A percentile compares a stretch with the other conserved stretches of the same genome.
phyloP scores from a whole-genome alignment of 2,113 vertebrate genomes.

The Dromaius novaehollandiae region DNA sequence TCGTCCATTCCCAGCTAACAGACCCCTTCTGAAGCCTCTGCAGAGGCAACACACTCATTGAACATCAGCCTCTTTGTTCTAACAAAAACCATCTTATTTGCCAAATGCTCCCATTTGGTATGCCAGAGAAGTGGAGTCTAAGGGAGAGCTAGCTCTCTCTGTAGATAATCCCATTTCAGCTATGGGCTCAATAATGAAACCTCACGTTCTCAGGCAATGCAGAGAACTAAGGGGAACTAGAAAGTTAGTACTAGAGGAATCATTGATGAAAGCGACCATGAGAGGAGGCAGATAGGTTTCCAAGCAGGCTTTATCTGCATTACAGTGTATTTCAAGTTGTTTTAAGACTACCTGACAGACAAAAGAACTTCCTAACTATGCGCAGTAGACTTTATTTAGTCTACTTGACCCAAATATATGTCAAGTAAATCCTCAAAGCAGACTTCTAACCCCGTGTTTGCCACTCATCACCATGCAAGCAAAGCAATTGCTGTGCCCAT shows the following conservation, averaged over 20 bases:
- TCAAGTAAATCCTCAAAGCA: neutral
- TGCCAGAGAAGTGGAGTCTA: neutral
- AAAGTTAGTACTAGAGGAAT: neutral
- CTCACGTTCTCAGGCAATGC: neutral
- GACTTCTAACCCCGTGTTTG: neutral
- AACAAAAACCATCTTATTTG: neutral
- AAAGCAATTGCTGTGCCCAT: rapidly evolving
- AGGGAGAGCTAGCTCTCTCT: neutral
- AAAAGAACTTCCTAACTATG: neutral
- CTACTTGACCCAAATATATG: neutral
- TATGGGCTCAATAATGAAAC: neutral
- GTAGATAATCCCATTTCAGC: neutral
- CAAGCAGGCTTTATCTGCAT: conserved; percentile 75
- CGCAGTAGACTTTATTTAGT: neutral
- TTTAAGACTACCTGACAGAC: conserved; percentile 74
- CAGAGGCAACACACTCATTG: neutral
- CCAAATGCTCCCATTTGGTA: neutral
- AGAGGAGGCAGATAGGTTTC: conserved; percentile 48
- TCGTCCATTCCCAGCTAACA: neutral
- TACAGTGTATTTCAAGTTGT: conserved; percentile 78
- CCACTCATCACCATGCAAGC: rapidly evolving
- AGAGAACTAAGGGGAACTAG: neutral
- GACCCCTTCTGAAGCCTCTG: neutral
- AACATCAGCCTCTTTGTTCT: neutral
- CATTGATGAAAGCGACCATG: neutral